phyloP scores from a whole-genome alignment of 2,113 vertebrate genomes.

The Felis catus region DNA sequence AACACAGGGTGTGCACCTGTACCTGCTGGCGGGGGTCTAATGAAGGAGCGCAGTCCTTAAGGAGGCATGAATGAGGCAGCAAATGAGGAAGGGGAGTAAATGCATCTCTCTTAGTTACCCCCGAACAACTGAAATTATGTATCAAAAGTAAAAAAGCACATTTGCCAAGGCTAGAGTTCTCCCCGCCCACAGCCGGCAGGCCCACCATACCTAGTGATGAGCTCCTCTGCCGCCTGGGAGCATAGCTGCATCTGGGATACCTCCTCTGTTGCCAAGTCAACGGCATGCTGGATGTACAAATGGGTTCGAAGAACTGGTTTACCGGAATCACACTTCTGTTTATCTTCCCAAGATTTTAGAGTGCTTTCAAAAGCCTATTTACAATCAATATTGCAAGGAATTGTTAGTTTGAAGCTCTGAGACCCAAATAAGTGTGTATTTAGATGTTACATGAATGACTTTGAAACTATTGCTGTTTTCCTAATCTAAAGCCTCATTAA shows the following conservation, averaged over 20 bases:
- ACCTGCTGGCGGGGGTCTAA: not conserved
- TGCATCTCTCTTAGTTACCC: not conserved
- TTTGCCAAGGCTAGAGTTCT: not conserved
- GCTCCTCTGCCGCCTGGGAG: slow-evolving; percentile 94
- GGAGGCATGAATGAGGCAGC: not conserved
- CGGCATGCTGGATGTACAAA: slow-evolving; percentile 93
- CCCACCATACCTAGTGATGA: slow-evolving; percentile 92
- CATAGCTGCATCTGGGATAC: slow-evolving; percentile 92
- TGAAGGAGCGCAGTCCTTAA: rapidly evolving
- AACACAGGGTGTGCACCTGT: rapidly evolving
- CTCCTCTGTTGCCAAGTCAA: slow-evolving; percentile 94
- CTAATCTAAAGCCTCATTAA: not conserved
- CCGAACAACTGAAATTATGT: rapidly evolving
- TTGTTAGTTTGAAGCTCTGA: not conserved
- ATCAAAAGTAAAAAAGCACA: not conserved
- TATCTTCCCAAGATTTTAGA: slow-evolving; percentile 98
- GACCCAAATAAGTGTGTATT: not conserved
- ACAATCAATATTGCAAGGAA: slow-evolving; percentile 51
- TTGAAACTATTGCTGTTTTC: not conserved
- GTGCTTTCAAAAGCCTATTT: slow-evolving; percentile 97
- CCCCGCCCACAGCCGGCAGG: rapidly evolving
- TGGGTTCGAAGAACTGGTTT: slow-evolving; percentile 92
- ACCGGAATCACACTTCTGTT: slow-evolving; percentile 95
- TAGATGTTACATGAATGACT: not conserved
- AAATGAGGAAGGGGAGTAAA: not conserved